phyloP scores from a whole-genome alignment of 2,797 vertebrate genomes.

The Setipinna tenuifilis region DNA sequence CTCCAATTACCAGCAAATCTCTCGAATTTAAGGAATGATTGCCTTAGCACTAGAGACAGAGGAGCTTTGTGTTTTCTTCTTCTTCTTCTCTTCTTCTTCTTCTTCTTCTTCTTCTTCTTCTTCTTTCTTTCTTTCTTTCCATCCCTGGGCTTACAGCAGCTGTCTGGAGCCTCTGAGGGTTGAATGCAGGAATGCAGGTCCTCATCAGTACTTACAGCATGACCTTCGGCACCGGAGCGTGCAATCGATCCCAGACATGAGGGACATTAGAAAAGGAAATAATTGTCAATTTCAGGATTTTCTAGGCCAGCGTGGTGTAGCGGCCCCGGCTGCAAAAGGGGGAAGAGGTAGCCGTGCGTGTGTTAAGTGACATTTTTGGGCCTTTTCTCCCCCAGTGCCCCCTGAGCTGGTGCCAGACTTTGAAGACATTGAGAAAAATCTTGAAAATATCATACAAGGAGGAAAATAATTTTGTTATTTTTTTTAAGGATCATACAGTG shows the following conservation, averaged over 20 bases:
- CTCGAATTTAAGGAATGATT: constrained; percentile 17
- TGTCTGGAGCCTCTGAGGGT: background rate
- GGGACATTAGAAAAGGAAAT: constrained; percentile 22
- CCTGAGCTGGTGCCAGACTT: too few relatives aligned
- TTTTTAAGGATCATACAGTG: too few relatives aligned
- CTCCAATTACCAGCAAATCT: constrained; percentile 2
- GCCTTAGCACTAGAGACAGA: background rate
- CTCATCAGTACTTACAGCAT: background rate
- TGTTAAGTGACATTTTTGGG: background rate
- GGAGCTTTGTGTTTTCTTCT: background rate
- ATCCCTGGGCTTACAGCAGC: background rate
- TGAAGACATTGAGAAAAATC: too few relatives aligned
- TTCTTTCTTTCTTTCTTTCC: background rate
- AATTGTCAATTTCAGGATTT: constrained; percentile 10
- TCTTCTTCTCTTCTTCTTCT: too few relatives aligned
- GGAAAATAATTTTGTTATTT: too few relatives aligned
- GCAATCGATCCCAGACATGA: background rate
- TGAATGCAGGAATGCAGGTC: constrained; percentile 4
- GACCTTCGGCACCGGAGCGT: constrained; percentile 7
- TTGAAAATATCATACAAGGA: too few relatives aligned
- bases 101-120: too few relatives aligned
- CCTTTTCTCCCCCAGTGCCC: background rate
- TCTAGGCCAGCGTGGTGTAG: background rate
- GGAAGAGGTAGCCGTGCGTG: background rate
- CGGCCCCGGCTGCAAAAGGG: background rate